Percentiles rank a stretch among this genome's conserved stretches.
These are phyloP conservation scores for Pipistrellus pipistrellus DNA, from an alignment of 2,797 vertebrate species.

Conservation along the genomic window DNA sequence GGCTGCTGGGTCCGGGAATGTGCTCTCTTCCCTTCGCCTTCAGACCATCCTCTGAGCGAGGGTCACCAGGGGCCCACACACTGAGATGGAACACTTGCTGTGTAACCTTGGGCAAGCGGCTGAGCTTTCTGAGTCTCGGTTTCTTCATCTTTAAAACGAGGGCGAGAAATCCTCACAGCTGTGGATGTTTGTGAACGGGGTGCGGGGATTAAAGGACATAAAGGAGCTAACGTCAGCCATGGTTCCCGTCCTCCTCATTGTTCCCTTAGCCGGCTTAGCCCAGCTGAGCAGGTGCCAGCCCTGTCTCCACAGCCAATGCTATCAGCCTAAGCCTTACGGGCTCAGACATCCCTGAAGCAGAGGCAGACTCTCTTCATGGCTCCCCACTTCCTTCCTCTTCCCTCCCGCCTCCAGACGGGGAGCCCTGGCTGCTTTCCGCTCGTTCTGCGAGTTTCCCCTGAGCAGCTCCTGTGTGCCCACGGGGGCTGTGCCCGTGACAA, in stretches of 20 bases:
- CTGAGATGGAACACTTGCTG: background rate
- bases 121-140: background rate
- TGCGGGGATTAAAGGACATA: background rate
- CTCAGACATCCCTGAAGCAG: background rate
- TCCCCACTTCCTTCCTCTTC: accelerated
- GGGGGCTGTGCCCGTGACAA: no score
- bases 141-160: slow-evolving; percentile 46
- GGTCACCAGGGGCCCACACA: background rate
- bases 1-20: background rate
- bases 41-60: background rate
- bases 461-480: no score
- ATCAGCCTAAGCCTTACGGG: background rate
- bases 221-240: background rate
- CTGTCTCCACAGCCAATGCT: background rate
- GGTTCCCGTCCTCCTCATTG: background rate
- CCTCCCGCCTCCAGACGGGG: background rate
- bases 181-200: background rate
- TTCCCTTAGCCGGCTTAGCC: background rate
- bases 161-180: background rate
- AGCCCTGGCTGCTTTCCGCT: no score
- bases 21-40: background rate
- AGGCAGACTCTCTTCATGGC: background rate
- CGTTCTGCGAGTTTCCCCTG: no score
- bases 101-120: background rate
- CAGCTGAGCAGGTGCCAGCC: background rate